Evolutionary conservation across 2,888 invertebrate species (phyloP).

Genomic region (Frankliniella intonsa): DNA sequence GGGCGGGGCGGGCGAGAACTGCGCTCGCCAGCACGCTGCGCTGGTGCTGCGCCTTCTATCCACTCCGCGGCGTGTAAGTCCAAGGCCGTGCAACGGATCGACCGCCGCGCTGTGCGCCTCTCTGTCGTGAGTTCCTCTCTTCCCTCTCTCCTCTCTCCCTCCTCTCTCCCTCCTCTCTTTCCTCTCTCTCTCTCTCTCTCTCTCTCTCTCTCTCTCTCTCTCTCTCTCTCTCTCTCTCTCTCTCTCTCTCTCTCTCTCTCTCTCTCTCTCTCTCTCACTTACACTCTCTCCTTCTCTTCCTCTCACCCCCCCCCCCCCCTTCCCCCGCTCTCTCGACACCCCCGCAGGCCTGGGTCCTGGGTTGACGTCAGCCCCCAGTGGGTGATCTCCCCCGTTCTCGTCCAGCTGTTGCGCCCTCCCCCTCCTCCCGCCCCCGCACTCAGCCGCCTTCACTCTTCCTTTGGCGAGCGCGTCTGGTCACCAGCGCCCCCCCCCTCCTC

Average conservation of each 20-base stretch:
- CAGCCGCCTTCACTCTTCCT: neutral
- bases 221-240: neutral
- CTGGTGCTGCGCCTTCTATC: too few relatives aligned
- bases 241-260: neutral
- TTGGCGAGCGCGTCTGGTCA: too few relatives aligned
- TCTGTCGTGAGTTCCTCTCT: too few relatives aligned
- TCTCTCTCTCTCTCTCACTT: neutral
- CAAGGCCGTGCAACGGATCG: too few relatives aligned
- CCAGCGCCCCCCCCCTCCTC: neutral
- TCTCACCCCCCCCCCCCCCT: too few relatives aligned
- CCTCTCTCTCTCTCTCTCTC: neutral
- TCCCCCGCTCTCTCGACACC: too few relatives aligned
- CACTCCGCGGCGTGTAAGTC: too few relatives aligned
- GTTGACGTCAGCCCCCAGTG: neutral
- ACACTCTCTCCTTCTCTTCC: too few relatives aligned
- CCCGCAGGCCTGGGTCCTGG: neutral
- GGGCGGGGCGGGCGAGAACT: neutral
- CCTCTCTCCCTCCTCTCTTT: neutral
- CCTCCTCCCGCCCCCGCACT: neutral
- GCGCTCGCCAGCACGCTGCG: neutral
- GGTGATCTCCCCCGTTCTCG: neutral
- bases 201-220: neutral
- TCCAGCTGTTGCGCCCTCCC: conserved; percentile 1
- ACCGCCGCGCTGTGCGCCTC: neutral
- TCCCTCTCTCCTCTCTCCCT: neutral